phyloP scores from a whole-genome alignment of 1,140 invertebrate genomes.

The Drosophila prosaltans region DNA sequence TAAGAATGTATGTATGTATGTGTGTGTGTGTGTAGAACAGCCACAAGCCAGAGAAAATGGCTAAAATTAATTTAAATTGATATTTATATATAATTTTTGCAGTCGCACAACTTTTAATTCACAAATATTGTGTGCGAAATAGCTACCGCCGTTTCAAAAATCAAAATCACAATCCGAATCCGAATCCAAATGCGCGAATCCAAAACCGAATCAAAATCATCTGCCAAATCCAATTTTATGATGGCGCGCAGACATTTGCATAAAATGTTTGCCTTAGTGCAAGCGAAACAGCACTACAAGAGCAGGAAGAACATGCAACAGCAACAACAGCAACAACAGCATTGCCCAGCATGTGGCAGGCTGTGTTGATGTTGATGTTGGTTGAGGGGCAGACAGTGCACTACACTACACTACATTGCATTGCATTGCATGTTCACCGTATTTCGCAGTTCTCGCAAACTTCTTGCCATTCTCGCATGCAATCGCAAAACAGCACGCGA shows the following conservation, averaged over 20 bases:
- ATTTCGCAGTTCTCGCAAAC: slow-evolving; percentile 54
- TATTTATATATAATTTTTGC: slow-evolving; percentile 63
- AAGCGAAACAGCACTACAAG: slow-evolving; percentile 24
- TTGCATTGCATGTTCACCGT: slow-evolving; percentile 74
- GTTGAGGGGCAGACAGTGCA: slow-evolving; percentile 23
- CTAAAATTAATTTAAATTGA: slow-evolving; percentile 69
- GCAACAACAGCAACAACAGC: slow-evolving; percentile 25
- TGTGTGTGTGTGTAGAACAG: slow-evolving; percentile 23
- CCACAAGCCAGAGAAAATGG: slow-evolving; percentile 13
- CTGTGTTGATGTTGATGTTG: slow-evolving; percentile 44
- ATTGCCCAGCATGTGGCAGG: slow-evolving; percentile 68
- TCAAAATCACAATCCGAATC: slow-evolving; percentile 34
- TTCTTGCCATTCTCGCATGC: slow-evolving; percentile 53
- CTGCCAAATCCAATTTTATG: slow-evolving; percentile 81
- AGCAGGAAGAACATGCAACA: slow-evolving; percentile 22
- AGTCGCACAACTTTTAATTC: slow-evolving; percentile 45
- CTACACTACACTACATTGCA: slow-evolving; percentile 34
- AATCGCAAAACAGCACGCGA: slow-evolving; percentile 73
- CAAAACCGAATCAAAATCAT: slow-evolving; percentile 51
- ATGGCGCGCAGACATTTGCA: slow-evolving; percentile 72
- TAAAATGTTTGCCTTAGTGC: slow-evolving; percentile 50
- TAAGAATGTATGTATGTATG: slow-evolving; percentile 15
- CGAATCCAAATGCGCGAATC: slow-evolving; percentile 28
- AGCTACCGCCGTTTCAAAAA: slow-evolving; percentile 37
- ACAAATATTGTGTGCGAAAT: slow-evolving; percentile 55